phyloP scores from a whole-genome alignment of 92 coral and sea anemone genomes.

The Montipora capitata region DNA sequence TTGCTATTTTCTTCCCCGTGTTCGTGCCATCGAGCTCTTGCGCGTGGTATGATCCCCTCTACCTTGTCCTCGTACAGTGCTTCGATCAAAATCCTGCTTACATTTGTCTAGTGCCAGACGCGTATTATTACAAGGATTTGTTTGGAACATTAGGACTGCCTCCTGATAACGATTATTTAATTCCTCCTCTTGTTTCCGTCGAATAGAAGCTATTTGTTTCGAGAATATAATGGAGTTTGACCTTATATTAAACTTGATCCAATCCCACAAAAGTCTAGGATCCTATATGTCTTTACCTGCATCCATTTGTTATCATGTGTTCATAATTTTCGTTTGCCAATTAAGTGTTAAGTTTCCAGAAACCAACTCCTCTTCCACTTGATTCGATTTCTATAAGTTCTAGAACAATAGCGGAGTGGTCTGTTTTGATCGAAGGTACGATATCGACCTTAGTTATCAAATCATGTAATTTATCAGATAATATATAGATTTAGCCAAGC shows the following conservation, averaged over 20 bases:
- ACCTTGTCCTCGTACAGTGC: constrained; percentile 25
- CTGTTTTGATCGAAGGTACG: neutral
- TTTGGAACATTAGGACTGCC: neutral
- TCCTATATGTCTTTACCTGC: constrained; percentile 13
- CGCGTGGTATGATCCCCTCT: constrained; percentile 8
- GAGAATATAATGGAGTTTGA: constrained; percentile 6
- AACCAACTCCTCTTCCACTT: constrained; percentile 5
- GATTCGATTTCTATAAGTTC: constrained; percentile 14
- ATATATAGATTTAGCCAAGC: too few relatives aligned
- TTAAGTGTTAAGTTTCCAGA: constrained; percentile 10
- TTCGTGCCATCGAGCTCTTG: constrained; percentile 32
- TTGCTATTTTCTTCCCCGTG: constrained; percentile 22
- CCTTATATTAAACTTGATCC: constrained; percentile 32
- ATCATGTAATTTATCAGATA: constrained; percentile 14
- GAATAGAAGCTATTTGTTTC: constrained; percentile 5
- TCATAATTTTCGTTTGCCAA: neutral
- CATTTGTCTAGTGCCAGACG: neutral
- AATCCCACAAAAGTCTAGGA: constrained; percentile 27
- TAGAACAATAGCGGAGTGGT: constrained; percentile 15
- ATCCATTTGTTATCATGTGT: neutral
- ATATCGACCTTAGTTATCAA: neutral
- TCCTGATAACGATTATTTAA: neutral
- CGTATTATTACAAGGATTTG: neutral
- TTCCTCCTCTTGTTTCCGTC: constrained; percentile 8
- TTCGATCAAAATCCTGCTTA: neutral